Percentiles rank a stretch among this genome's conserved stretches.
phyloP scores from a whole-genome alignment of 1,140 invertebrate species.

The Philopotamus ludificatus region DNA sequence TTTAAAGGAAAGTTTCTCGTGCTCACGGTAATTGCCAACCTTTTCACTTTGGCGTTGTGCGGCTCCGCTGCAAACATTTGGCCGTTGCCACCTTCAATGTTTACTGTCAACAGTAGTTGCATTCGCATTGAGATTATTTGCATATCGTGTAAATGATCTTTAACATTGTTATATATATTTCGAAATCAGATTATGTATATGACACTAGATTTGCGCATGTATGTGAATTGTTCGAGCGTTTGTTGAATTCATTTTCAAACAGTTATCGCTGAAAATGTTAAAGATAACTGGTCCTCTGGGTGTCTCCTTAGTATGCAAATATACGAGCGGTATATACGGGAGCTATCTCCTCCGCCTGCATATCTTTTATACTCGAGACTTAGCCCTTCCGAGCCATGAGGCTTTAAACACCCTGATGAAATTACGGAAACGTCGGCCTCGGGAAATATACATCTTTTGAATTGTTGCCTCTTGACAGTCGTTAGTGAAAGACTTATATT shows the following conservation, averaged over 20 bases:
- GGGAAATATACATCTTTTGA: background rate
- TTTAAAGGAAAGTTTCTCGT: constrained; percentile 30
- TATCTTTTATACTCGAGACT: constrained; percentile 29
- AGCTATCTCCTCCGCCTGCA: constrained; percentile 6
- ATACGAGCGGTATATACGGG: constrained; percentile 21
- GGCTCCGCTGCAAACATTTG: no score
- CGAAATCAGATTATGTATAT: no score
- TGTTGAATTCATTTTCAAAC: no score
- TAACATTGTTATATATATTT: no score
- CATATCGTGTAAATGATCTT: no score
- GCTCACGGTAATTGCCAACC: background rate
- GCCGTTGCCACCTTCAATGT: no score
- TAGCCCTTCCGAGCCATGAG: constrained; percentile 25
- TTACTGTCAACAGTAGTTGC: no score
- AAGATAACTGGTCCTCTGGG: background rate
- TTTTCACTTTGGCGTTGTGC: background rate
- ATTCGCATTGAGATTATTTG: no score
- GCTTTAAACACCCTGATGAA: constrained; percentile 22
- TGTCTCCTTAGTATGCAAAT: constrained; percentile 1
- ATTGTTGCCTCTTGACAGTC: background rate
- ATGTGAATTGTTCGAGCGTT: no score
- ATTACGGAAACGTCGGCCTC: constrained; percentile 26
- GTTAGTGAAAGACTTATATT: background rate
- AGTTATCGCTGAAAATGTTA: background rate
- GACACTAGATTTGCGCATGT: no score